Evolutionary conservation across 2,888 invertebrate species (phyloP).

Genomic region (Synergus gifuensis): DNA sequence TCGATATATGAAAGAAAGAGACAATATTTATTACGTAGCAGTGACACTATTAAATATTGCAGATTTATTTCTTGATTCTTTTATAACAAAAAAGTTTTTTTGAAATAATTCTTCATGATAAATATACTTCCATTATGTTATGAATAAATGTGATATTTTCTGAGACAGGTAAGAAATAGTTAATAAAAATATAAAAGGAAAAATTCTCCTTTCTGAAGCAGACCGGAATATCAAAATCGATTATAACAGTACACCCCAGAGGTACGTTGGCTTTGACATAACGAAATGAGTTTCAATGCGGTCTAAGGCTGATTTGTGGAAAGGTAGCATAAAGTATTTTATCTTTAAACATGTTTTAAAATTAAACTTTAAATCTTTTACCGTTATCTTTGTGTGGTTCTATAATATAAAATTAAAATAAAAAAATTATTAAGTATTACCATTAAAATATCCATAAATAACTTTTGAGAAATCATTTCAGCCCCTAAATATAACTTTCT

Average conservation of each 20-base stretch:
- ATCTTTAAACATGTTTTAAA: not conserved
- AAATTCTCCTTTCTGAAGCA: not conserved
- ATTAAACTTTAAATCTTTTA: not conserved
- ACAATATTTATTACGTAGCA: not conserved
- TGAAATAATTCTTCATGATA: too few relatives aligned
- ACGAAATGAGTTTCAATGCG: not conserved
- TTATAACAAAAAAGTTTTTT: not conserved
- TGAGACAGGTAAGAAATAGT: not conserved
- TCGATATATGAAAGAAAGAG: constrained; percentile 1
- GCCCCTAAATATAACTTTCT: not conserved
- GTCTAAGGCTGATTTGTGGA: not conserved
- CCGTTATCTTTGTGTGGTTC: too few relatives aligned
- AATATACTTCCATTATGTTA: too few relatives aligned
- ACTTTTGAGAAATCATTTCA: not conserved
- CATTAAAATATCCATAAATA: not conserved
- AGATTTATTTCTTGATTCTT: too few relatives aligned
- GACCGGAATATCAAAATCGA: constrained; percentile 27
- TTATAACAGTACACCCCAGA: not conserved
- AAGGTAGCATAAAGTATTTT: not conserved
- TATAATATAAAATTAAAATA: not conserved
- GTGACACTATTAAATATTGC: not conserved
- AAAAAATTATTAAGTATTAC: too few relatives aligned
- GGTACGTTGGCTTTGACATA: constrained; percentile 33
- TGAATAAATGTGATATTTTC: not conserved
- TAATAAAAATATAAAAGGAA: constrained; percentile 22